phyloP scores from a whole-genome alignment of 2,113 vertebrate species.

The cat (Felis catus) region DNA sequence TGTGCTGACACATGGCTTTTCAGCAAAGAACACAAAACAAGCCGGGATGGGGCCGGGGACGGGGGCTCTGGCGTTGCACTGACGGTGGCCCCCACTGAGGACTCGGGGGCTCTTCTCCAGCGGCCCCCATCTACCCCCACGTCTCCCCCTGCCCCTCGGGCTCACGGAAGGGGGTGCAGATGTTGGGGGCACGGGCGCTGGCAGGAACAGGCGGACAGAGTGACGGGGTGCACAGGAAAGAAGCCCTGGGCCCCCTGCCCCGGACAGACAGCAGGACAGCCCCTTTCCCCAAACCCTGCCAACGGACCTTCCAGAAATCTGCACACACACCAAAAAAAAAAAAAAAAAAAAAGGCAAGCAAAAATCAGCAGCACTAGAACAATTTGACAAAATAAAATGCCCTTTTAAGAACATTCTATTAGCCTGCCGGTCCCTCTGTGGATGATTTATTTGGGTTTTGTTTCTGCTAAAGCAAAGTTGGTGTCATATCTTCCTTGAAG shows the following conservation, averaged over 20 bases:
- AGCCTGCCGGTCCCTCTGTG: not conserved
- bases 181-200: fast-evolving
- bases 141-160: not conserved
- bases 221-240: not conserved
- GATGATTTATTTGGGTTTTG: conserved; percentile 13
- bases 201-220: too few relatives aligned
- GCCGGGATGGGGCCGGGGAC: not conserved
- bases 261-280: not conserved
- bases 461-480: conserved; percentile 31
- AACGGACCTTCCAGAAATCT: not conserved
- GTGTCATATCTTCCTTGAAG: not conserved
- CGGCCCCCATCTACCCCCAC: not conserved
- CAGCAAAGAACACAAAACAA: conserved; percentile 71
- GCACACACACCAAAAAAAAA: not conserved
- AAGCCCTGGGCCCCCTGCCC: not conserved
- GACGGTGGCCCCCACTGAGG: not conserved
- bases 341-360: not conserved
- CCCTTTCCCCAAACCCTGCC: not conserved
- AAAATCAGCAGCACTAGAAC: not conserved
- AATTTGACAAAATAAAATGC: not conserved
- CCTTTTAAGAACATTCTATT: conserved; percentile 24
- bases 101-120: not conserved
- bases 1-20: conserved; percentile 94
- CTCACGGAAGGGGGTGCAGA: fast-evolving
- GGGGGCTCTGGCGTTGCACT: not conserved